Conservation (phyloP, 2,888 invertebrate species). For the Tethea ocularis region DNA sequence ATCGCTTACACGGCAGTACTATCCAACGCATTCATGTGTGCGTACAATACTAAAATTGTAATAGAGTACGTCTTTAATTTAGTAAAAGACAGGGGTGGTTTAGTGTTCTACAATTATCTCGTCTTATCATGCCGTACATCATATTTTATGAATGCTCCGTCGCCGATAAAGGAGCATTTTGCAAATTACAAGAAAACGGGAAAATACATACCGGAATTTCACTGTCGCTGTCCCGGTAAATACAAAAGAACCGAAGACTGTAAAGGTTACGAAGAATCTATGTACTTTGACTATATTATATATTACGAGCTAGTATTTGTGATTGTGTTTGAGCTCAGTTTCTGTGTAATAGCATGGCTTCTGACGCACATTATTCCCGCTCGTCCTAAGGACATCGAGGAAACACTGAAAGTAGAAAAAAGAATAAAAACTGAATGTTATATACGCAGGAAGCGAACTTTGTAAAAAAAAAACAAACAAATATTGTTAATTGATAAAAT, state of each 20-base stretch:
- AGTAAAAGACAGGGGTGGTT: neutral
- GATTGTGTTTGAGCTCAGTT: neutral
- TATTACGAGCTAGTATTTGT: neutral
- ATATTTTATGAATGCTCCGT: no score
- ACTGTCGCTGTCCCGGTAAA: neutral
- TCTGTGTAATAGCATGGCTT: neutral
- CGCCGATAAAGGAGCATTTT: no score
- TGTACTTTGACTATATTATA: neutral
- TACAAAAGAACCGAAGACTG: neutral
- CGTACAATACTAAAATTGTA: neutral
- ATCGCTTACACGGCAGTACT: neutral
- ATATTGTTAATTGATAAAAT: no score
- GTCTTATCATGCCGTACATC: no score
- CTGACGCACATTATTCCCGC: neutral
- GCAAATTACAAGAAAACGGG: neutral
- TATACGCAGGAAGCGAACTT: neutral
- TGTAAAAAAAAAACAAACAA: no score
- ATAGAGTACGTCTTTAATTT: neutral
- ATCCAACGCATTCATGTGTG: neutral
- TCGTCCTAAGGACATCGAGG: neutral
- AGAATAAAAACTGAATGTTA: neutral
- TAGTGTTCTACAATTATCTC: neutral
- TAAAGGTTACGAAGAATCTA: neutral
- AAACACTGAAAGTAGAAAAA: neutral
- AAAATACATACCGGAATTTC: fast-evolving